These are phyloP conservation scores for Patiria pectinifera DNA, from an alignment of 53 echinoderm and acorn worm genomes.

Conservation along the genomic window DNA sequence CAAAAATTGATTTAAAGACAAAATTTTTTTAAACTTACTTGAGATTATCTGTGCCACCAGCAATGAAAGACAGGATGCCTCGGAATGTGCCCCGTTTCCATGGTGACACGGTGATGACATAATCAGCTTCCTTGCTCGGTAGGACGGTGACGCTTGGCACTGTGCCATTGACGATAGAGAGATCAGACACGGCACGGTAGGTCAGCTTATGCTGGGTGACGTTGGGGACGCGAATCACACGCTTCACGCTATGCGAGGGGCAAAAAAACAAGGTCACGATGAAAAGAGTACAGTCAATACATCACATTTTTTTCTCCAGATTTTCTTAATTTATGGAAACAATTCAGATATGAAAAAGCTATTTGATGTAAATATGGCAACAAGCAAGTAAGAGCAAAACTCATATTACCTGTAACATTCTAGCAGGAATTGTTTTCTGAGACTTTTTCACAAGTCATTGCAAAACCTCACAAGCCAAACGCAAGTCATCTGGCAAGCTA, in stretches of 20 bases:
- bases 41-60: constrained; percentile 85
- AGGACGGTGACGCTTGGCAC: constrained; percentile 81
- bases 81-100: constrained; percentile 94
- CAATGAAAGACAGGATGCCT: constrained; percentile 93
- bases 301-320: no score
- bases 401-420: no score
- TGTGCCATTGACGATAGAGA: constrained; percentile 86
- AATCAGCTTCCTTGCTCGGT: constrained; percentile 93
- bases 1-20: background rate
- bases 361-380: no score
- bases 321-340: no score
- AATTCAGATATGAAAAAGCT: no score
- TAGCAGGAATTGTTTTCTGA: no score
- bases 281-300: background rate
- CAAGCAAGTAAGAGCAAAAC: no score
- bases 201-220: constrained; percentile 89
- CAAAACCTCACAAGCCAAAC: no score
- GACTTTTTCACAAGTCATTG: no score
- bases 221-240: constrained; percentile 91
- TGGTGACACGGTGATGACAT: constrained; percentile 78
- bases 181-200: constrained; percentile 83
- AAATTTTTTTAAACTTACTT: constrained; percentile 57
- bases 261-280: background rate
- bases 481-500: no score
- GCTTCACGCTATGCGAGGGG: constrained; percentile 63